These are phyloP conservation scores for Mycalesis mineus DNA, from an alignment of 2,888 invertebrate species.

Conservation along the genomic window DNA sequence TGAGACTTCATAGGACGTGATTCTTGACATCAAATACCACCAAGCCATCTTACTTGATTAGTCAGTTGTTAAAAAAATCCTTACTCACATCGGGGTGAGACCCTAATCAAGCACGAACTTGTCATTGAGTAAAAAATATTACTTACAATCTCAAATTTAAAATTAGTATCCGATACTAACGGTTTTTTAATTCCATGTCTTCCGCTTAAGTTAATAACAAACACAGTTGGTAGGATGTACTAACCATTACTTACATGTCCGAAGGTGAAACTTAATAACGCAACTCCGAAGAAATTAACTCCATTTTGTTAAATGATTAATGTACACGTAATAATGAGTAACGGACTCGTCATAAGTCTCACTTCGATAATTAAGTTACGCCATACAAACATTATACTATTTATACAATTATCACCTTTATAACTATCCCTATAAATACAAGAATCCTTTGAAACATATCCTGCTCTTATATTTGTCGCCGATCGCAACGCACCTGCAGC, in stretches of 20 bases:
- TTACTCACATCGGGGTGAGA: too few species aligned
- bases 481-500: conserved; percentile 36
- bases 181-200: too few species aligned
- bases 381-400: neutral
- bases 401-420: conserved; percentile 16
- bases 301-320: conserved; percentile 36
- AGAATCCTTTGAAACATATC: conserved; percentile 22
- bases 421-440: conserved; percentile 12
- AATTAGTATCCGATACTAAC: too few species aligned
- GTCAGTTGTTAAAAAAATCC: too few species aligned
- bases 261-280: conserved; percentile 16
- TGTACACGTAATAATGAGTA: conserved; percentile 40
- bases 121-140: too few species aligned
- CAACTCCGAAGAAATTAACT: conserved; percentile 34
- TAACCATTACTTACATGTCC: conserved; percentile 1
- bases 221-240: neutral
- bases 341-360: conserved; percentile 55
- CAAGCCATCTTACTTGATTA: too few species aligned
- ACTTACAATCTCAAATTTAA: too few species aligned
- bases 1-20: too few species aligned
- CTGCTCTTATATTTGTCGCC: conserved; percentile 33
- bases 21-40: too few species aligned
- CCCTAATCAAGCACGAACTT: too few species aligned
- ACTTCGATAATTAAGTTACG: conserved; percentile 41
- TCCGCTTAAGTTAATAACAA: neutral